A percentile compares a stretch with the other conserved stretches of the same genome.
phyloP scores from a whole-genome alignment of 2,797 vertebrate species.

The Lemur catta region DNA sequence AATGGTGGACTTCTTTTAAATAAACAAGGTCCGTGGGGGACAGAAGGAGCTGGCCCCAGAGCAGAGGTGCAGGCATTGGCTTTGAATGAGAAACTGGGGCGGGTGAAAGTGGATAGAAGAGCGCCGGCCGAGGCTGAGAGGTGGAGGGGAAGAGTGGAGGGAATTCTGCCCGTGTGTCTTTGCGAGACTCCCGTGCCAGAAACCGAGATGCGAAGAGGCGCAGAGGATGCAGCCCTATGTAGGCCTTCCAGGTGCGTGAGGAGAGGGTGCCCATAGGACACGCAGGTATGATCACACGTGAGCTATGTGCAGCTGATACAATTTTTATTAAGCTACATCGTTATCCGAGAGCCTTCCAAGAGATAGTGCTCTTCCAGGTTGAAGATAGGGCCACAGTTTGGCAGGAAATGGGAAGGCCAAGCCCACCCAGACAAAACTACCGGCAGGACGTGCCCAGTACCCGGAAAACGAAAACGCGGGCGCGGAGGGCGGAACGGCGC shows the following conservation, averaged over 20 bases:
- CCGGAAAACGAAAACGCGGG: not conserved
- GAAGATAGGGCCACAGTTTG: not conserved
- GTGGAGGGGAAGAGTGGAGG: not conserved
- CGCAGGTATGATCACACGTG: not conserved
- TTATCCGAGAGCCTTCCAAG: not conserved
- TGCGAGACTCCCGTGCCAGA: not conserved
- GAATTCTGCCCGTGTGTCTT: not conserved
- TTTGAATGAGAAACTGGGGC: not conserved
- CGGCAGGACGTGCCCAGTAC: fast-evolving
- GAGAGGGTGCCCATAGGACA: not conserved
- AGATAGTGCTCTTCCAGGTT: not conserved
- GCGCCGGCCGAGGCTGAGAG: not conserved
- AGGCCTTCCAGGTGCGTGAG: not conserved
- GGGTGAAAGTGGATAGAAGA: no score
- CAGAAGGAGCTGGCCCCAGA: not conserved
- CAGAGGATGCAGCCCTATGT: not conserved
- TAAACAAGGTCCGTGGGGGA: not conserved
- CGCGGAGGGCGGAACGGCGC: not conserved
- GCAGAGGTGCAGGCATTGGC: not conserved
- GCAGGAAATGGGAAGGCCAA: not conserved
- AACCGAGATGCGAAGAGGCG: not conserved
- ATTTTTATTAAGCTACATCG: not conserved
- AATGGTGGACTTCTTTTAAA: not conserved
- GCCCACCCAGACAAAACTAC: not conserved
- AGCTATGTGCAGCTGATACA: not conserved